Conservation (phyloP, 2,888 invertebrate species). For the Nomada goodeniana region DNA sequence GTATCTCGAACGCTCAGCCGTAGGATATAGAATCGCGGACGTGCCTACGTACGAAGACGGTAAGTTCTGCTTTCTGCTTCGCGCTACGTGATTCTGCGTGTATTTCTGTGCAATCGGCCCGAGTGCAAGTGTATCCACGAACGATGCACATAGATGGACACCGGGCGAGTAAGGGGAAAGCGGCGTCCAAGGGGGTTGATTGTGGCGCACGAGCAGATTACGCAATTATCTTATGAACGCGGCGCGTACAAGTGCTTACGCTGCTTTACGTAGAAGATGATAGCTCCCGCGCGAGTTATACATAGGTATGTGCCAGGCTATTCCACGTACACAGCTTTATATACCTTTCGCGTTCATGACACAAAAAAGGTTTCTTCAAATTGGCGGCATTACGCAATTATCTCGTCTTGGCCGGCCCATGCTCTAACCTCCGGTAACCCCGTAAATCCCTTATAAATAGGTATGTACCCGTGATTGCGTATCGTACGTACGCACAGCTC, state of each 20-base stretch:
- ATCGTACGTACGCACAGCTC: slow-evolving; percentile 49
- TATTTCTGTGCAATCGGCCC: slow-evolving; percentile 23
- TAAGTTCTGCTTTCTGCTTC: slow-evolving; percentile 53
- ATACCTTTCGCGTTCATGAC: slow-evolving; percentile 23
- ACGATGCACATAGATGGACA: slow-evolving; percentile 27
- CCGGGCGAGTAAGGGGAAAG: slow-evolving; percentile 20
- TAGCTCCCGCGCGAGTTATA: slow-evolving; percentile 62
- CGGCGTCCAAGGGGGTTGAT: slow-evolving; percentile 73
- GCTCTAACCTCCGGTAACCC: slow-evolving; percentile 68
- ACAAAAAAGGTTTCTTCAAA: slow-evolving; percentile 70
- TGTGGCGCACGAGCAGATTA: slow-evolving; percentile 78
- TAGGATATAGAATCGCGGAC: slow-evolving; percentile 17
- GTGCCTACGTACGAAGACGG: slow-evolving; percentile 21
- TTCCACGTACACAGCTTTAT: slow-evolving; percentile 27
- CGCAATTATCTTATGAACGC: slow-evolving; percentile 80
- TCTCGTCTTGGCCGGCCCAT: slow-evolving; percentile 57
- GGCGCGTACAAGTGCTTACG: slow-evolving; percentile 72
- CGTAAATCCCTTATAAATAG: slow-evolving; percentile 65
- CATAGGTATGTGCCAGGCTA: slow-evolving; percentile 35
- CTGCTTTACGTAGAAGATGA: slow-evolving; percentile 71
- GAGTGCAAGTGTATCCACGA: slow-evolving; percentile 27
- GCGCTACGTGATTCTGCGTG: slow-evolving; percentile 61
- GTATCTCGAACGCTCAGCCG: neutral
- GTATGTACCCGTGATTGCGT: slow-evolving; percentile 44
- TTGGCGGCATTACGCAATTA: slow-evolving; percentile 78